Evolutionary conservation across 1,140 invertebrate genomes (phyloP).

Genomic region (Drosophila tristis): DNA sequence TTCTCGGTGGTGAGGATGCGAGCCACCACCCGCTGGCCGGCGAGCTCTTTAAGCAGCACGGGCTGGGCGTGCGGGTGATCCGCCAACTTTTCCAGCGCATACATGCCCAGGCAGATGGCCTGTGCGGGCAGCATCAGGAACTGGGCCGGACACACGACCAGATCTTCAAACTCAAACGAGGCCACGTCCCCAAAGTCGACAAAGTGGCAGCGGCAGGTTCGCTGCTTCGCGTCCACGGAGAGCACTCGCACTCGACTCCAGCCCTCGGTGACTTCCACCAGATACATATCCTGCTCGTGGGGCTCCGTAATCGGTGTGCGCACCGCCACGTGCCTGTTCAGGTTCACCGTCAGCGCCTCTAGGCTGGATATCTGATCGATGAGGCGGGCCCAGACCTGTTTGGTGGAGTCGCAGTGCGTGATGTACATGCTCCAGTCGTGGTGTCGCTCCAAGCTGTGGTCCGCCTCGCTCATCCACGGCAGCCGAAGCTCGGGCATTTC

Average conservation of each 20-base stretch:
- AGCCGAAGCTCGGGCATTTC: constrained; percentile 43
- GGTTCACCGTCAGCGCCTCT: constrained; percentile 63
- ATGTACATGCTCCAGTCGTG: constrained; percentile 78
- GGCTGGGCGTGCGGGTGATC: constrained; percentile 71
- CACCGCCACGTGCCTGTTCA: constrained; percentile 61
- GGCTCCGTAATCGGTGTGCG: constrained; percentile 16
- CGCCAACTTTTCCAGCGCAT: constrained; percentile 81
- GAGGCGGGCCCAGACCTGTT: constrained; percentile 73
- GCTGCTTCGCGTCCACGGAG: constrained; percentile 50
- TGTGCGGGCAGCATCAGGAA: constrained; percentile 73
- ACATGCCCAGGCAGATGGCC: constrained; percentile 75
- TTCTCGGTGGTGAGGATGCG: constrained; percentile 68
- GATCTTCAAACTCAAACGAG: constrained; percentile 46
- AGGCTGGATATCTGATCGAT: constrained; percentile 74
- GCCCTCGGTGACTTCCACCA: constrained; percentile 67
- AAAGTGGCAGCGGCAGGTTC: constrained; percentile 70
- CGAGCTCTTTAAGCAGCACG: constrained; percentile 56
- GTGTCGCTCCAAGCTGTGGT: background rate
- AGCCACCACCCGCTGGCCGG: constrained; percentile 69
- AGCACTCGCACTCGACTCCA: constrained; percentile 80
- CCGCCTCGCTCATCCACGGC: constrained; percentile 38
- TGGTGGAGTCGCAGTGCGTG: constrained; percentile 72
- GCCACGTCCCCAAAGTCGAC: constrained; percentile 79
- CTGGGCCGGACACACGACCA: constrained; percentile 57
- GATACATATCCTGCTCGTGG: constrained; percentile 51